Conservation (phyloP, 2,888 invertebrate species). For the Muscina levida region DNA sequence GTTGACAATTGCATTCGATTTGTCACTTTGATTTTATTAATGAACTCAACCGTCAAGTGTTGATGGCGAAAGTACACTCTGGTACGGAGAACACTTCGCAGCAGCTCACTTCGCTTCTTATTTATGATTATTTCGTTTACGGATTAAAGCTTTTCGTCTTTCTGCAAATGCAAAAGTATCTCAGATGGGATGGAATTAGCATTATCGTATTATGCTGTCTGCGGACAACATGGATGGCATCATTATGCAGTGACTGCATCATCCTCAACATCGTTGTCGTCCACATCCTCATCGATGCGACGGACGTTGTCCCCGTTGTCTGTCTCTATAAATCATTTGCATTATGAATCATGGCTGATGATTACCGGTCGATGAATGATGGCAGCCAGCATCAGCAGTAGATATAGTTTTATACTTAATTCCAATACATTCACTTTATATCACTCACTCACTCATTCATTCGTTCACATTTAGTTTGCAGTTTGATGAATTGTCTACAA, state of each 20-base stretch:
- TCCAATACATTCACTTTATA: conserved; percentile 35
- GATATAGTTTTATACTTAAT: conserved; percentile 33
- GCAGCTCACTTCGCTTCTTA: conserved; percentile 38
- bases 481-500: conserved; percentile 66
- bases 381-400: conserved; percentile 36
- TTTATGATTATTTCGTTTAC: conserved; percentile 56
- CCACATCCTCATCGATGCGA: too few species aligned
- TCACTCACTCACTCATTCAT: conserved; percentile 21
- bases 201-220: conserved; percentile 17
- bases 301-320: not conserved
- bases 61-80: conserved; percentile 62
- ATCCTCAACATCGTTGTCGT: conserved; percentile 51
- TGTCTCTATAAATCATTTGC: conserved; percentile 63
- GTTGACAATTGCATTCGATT: conserved; percentile 65
- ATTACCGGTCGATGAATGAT: conserved; percentile 63
- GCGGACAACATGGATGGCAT: conserved; percentile 33
- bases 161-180: conserved; percentile 19
- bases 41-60: conserved; percentile 63
- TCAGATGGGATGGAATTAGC: conserved; percentile 38
- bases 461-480: conserved; percentile 17
- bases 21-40: conserved; percentile 66
- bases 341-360: conserved; percentile 62
- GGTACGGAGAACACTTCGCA: conserved; percentile 13
- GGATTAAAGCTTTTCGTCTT: conserved; percentile 36
- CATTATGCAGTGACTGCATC: conserved; percentile 44